Percentiles rank a stretch among this genome's conserved stretches.
These are phyloP conservation scores for Chymomyza fuscimana DNA, from an alignment of 2,888 invertebrate species.

Conservation along the genomic window DNA sequence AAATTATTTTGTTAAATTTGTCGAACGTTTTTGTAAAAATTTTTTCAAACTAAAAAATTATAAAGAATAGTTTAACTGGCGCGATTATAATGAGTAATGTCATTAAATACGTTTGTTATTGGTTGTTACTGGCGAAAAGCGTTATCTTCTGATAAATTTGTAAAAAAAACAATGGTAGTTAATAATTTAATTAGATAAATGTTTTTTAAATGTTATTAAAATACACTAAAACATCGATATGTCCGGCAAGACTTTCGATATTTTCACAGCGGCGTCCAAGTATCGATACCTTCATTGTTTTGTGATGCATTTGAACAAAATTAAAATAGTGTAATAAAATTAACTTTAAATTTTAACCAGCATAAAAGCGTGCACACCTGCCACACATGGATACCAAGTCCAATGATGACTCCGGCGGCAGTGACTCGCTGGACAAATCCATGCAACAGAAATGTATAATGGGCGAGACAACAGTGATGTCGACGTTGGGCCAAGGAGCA, in stretches of 20 bases:
- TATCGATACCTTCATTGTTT: constrained; percentile 7
- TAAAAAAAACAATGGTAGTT: too few relatives aligned
- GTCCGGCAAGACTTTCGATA: background rate
- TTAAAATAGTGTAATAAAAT: constrained; percentile 12
- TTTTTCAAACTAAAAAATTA: too few relatives aligned
- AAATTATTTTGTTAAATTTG: too few relatives aligned
- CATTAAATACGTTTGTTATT: too few relatives aligned
- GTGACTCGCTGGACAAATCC: constrained; percentile 76
- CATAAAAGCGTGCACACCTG: constrained; percentile 18
- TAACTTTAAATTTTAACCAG: constrained; percentile 5
- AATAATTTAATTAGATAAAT: too few relatives aligned
- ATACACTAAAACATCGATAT: background rate
- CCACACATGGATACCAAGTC: constrained; percentile 72
- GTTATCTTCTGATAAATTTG: too few relatives aligned
- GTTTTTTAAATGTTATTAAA: too few relatives aligned
- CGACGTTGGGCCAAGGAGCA: constrained; percentile 38
- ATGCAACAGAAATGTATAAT: constrained; percentile 76
- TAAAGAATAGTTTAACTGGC: too few relatives aligned
- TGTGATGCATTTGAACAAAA: constrained; percentile 38
- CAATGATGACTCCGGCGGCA: constrained; percentile 75
- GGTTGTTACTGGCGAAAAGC: too few relatives aligned
- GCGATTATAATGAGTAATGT: too few relatives aligned
- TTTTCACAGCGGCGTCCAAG: background rate
- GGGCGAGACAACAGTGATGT: constrained; percentile 53
- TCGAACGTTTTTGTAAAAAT: too few relatives aligned